These are phyloP conservation scores for Falco concolor DNA, from an alignment of 2,797 vertebrate genomes.

Conservation along the genomic window DNA sequence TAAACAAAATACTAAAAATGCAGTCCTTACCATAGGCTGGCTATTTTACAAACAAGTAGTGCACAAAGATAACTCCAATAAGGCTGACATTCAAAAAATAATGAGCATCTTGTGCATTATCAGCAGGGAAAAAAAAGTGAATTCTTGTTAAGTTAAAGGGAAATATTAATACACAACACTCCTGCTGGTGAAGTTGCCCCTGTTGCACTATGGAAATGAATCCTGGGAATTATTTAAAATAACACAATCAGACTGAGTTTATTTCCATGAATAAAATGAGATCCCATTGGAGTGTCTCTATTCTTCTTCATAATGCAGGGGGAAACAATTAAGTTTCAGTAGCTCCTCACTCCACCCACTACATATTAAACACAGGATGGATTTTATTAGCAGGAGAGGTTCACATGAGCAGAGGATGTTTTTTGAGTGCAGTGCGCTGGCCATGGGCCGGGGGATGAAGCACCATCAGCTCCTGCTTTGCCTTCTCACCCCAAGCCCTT, in stretches of 20 bases:
- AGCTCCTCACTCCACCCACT: neutral
- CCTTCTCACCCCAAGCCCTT: neutral
- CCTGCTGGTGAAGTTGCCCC: neutral
- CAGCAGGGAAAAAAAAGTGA: neutral
- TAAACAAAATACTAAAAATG: neutral
- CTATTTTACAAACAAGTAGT: neutral
- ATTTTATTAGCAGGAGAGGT: neutral
- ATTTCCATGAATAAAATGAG: constrained; percentile 24
- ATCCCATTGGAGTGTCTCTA: neutral
- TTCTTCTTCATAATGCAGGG: neutral
- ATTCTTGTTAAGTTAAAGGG: neutral
- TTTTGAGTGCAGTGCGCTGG: constrained; percentile 2
- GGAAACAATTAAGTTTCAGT: neutral
- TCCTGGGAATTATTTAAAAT: constrained; percentile 27
- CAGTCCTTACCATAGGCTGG: neutral
- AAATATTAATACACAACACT: neutral
- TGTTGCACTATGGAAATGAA: constrained; percentile 14
- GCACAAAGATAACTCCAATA: neutral
- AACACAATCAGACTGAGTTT: neutral
- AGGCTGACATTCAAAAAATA: neutral
- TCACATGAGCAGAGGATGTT: neutral
- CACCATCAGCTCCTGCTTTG: neutral
- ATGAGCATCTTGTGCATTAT: neutral
- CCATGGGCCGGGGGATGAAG: neutral
- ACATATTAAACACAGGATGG: neutral